phyloP scores from a whole-genome alignment of 2,113 vertebrate species.

The Brienomyrus brachyistius region DNA sequence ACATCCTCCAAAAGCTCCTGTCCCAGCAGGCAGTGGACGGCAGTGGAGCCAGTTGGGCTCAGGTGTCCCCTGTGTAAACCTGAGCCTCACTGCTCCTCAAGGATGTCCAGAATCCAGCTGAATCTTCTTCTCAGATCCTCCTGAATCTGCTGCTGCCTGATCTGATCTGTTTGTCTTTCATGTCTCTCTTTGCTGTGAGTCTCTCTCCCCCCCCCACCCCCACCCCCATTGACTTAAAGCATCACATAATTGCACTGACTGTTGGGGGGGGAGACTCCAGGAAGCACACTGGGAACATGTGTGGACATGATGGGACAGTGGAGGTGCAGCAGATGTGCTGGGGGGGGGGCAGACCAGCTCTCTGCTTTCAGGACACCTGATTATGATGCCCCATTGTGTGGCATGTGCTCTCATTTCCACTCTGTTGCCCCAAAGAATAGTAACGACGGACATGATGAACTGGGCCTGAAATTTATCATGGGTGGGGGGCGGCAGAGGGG shows the following conservation, averaged over 20 bases:
- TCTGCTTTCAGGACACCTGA: conserved; percentile 56
- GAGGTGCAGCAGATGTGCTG: conserved; percentile 70
- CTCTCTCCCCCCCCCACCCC: neutral
- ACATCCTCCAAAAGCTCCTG: neutral
- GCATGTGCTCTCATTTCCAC: conserved; percentile 53
- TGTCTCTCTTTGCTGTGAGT: neutral
- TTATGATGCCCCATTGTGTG: conserved; percentile 71
- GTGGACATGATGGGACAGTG: conserved; percentile 49
- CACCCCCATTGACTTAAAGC: conserved; percentile 34
- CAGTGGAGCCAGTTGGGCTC: neutral
- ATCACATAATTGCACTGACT: conserved; percentile 40
- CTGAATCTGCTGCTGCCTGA: neutral
- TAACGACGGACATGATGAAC: neutral
- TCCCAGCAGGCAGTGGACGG: neutral
- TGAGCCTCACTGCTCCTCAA: neutral
- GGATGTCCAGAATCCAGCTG: neutral
- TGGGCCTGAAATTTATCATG: neutral
- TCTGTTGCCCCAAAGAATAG: neutral
- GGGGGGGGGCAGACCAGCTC: conserved; percentile 29
- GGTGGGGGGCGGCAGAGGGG: neutral
- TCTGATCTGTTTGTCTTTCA: neutral
- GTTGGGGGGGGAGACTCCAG: conserved; percentile 40
- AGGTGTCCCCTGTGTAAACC: neutral
- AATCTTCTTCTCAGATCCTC: neutral
- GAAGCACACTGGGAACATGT: conserved; percentile 55